Conservation (phyloP, 2,113 vertebrate species). For the Poecile atricapillus region DNA sequence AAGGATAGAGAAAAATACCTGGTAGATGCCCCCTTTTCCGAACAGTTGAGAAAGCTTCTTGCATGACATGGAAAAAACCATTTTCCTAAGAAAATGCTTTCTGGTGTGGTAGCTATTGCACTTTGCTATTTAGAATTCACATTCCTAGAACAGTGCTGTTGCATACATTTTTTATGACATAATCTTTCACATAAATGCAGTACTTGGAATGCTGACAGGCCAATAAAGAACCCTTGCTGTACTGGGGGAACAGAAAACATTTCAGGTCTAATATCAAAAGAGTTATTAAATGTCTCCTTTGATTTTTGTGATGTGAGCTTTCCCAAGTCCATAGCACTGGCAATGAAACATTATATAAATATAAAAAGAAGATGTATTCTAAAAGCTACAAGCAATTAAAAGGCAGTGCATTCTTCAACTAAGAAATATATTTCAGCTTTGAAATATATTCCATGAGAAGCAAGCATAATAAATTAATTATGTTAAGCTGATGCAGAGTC, state of each 20-base stretch:
- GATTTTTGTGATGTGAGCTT: constrained; percentile 13
- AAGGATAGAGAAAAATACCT: constrained; percentile 21
- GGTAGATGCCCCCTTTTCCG: not conserved
- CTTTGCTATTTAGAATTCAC: constrained; percentile 33
- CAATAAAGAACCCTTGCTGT: constrained; percentile 58
- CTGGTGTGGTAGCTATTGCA: not conserved
- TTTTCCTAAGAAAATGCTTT: constrained; percentile 1
- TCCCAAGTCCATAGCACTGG: not conserved
- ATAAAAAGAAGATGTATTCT: not conserved
- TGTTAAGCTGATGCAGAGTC: not conserved
- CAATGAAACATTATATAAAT: not conserved
- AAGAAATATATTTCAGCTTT: too few relatives aligned
- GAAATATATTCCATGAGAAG: not conserved
- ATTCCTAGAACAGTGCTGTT: constrained; percentile 40
- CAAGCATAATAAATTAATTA: not conserved
- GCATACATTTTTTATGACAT: constrained; percentile 70
- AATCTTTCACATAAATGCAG: constrained; percentile 68
- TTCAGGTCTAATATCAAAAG: constrained; percentile 46
- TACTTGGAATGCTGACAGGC: constrained; percentile 54
- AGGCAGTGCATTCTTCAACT: not conserved
- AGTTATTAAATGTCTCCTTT: constrained; percentile 57
- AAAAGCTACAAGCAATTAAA: constrained; percentile 24
- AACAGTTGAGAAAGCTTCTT: not conserved
- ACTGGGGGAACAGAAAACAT: constrained; percentile 59
- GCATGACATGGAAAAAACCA: not conserved